Conservation (phyloP, 1,140 invertebrate genomes). For the Zaprionus africanus region DNA sequence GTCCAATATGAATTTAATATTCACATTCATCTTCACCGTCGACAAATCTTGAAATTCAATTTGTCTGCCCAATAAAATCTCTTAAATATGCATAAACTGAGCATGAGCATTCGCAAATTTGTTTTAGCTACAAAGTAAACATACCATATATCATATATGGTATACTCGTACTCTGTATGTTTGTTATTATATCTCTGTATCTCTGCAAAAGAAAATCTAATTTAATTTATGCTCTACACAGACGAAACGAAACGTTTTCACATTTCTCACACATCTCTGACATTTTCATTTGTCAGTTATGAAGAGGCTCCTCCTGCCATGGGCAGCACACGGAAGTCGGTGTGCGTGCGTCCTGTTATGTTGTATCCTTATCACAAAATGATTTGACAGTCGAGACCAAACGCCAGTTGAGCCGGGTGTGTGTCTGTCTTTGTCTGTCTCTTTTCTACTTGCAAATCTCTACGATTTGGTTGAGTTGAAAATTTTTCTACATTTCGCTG, state of each 20-base stretch:
- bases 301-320: constrained; percentile 31
- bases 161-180: background rate
- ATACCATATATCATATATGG: background rate
- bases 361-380: constrained; percentile 76
- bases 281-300: constrained; percentile 83
- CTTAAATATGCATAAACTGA: constrained; percentile 7
- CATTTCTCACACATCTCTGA: constrained; percentile 72
- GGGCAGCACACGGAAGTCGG: constrained; percentile 48
- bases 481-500: constrained; percentile 50
- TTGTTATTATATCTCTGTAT: background rate
- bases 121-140: constrained; percentile 1
- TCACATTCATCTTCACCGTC: background rate
- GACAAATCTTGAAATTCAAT: constrained; percentile 7
- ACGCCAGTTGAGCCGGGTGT: constrained; percentile 59
- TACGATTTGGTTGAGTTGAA: background rate
- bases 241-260: constrained; percentile 27
- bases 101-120: constrained; percentile 13
- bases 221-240: constrained; percentile 62
- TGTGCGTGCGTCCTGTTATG: constrained; percentile 43
- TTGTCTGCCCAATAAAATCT: constrained; percentile 7
- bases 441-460: constrained; percentile 7
- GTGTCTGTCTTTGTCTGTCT: background rate
- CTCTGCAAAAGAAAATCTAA: constrained; percentile 47
- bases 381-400: constrained; percentile 77
- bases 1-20: constrained; percentile 4